phyloP scores from a whole-genome alignment of 2,113 vertebrate genomes.

The Chaetura pelagica region DNA sequence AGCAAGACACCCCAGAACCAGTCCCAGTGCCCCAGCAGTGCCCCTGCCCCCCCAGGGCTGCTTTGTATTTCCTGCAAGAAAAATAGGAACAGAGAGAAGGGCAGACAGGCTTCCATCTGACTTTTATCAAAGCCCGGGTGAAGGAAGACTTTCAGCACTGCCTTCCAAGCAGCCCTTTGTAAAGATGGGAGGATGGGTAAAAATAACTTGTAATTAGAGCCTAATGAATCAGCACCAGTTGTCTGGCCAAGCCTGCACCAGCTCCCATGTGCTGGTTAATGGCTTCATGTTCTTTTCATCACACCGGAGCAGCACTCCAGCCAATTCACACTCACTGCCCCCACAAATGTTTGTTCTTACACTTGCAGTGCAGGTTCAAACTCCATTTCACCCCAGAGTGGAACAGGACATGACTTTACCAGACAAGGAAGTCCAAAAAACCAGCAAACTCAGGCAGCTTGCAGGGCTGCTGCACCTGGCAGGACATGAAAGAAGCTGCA shows the following conservation, averaged over 20 bases:
- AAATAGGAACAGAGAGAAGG: background rate
- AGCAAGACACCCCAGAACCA: background rate
- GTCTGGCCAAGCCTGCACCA: background rate
- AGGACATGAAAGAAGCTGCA: background rate
- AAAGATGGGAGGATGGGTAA: constrained; percentile 28
- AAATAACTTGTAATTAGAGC: constrained; percentile 54
- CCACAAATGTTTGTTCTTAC: background rate
- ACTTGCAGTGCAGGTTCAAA: background rate
- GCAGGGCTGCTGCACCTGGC: background rate
- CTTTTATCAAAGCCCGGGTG: constrained; percentile 4
- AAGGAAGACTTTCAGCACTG: background rate
- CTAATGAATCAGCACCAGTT: constrained; percentile 50
- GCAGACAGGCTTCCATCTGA: constrained; percentile 24
- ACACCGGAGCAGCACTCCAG: background rate
- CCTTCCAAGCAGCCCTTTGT: constrained; percentile 26
- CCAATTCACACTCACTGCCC: background rate
- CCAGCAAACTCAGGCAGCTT: background rate
- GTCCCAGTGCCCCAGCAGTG: background rate
- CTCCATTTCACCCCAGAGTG: background rate
- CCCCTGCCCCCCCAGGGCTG: background rate
- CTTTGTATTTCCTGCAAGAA: background rate
- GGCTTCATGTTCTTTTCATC: background rate
- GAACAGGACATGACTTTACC: background rate
- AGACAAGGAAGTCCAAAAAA: background rate
- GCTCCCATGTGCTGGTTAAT: background rate